Evolutionary conservation across 2,113 vertebrate genomes (phyloP), one percentile per base, ranked within the genome.

Genomic region (Rostratula benghalensis): DNA sequence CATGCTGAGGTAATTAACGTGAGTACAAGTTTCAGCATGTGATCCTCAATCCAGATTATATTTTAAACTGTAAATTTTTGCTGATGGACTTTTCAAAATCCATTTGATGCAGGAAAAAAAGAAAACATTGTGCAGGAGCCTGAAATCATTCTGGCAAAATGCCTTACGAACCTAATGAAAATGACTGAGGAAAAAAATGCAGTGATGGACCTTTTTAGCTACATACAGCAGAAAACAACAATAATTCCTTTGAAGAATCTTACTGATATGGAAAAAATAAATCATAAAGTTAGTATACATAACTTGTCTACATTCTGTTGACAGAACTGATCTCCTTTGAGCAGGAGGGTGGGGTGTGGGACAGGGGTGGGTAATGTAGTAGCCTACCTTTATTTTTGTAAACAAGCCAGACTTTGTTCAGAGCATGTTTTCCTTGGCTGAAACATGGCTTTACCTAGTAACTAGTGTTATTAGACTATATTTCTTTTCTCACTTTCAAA

Each of bases 401-500:
- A 48, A 35, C 53, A 63, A 46, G 43, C 33, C 35, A 41, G 65
- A 30, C 9, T 94, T 67, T 81, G 63, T 96, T 68, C 48, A 63
- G 33, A 71, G 13, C 28, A 93, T 94, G 24, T 68, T 93, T 95
- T 91, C 48, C 51, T 93, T 77, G 9, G 77, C 45, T 95, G 77
- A 80, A 90, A 69, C 60, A 80, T 24, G 33, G 19, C 31, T 96
- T 93, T 95, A 24, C 57, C 81, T 87, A 73, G 77, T 84, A 93
- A 85, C 89, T 91, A 33, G 7, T 78, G 68, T 92, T 95, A 89
- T 87, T 96, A 96, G 64, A 76, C 43, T 86, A 11, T 61, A 93
- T 95, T 93, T 96, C 56, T 78, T 95, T 85, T 54, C 63, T 93
- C 17, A 20, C 56, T 91, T 97, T 83, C 94, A 95, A 95, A 81